These are phyloP conservation scores for Pachydiplax longipennis DNA, from an alignment of 2,888 invertebrate genomes.

Conservation along the genomic window DNA sequence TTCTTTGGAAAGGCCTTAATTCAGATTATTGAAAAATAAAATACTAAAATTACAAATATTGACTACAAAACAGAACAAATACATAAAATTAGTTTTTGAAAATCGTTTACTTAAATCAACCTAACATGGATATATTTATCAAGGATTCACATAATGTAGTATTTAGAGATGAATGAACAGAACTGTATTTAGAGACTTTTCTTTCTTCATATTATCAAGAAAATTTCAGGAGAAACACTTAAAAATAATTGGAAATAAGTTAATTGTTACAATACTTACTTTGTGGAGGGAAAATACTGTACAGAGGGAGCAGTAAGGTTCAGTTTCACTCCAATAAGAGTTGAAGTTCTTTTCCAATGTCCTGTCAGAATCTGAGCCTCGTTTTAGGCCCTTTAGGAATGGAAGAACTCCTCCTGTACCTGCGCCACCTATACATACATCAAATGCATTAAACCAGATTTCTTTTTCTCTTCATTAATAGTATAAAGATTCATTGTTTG, in stretches of 20 bases:
- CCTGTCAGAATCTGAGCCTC: constrained; percentile 58
- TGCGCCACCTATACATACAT: constrained; percentile 52
- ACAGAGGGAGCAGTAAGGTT: constrained; percentile 69
- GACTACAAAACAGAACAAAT: no score
- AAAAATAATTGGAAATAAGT: background rate
- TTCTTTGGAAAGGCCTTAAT: no score
- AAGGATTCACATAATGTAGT: no score
- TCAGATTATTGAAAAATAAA: no score
- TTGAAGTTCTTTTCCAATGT: constrained; percentile 63
- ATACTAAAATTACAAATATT: no score
- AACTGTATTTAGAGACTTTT: no score
- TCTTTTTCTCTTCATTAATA: background rate
- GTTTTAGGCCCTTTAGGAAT: constrained; percentile 57
- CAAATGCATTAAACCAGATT: background rate
- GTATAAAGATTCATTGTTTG: background rate
- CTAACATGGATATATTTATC: no score
- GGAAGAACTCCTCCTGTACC: constrained; percentile 54
- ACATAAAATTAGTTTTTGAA: no score
- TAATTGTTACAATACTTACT: constrained; percentile 48
- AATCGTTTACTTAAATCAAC: no score
- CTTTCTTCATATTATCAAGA: no score
- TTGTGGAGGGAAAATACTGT: constrained; percentile 59
- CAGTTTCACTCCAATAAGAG: constrained; percentile 60
- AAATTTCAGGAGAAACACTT: no score
- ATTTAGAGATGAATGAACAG: no score